Evolutionary conservation across 1,140 invertebrate genomes (phyloP).

Genomic region (Pogonognathellus flavescens): DNA sequence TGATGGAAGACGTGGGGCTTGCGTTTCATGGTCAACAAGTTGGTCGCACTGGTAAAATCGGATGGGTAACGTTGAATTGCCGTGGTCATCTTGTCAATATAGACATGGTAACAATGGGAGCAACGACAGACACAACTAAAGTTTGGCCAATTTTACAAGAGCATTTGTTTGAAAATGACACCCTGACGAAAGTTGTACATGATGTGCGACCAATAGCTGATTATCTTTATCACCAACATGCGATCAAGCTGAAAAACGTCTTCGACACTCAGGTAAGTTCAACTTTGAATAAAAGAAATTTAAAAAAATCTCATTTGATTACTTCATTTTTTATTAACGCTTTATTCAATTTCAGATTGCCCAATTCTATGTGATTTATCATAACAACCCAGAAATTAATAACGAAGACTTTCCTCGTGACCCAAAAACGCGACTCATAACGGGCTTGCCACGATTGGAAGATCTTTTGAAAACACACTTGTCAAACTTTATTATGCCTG

Average conservation of each 20-base stretch:
- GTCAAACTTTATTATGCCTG: not conserved
- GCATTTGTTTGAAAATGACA: not conserved
- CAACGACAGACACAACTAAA: not conserved
- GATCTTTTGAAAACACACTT: not conserved
- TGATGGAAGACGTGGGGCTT: not conserved
- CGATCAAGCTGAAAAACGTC: not conserved
- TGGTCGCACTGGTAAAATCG: not conserved
- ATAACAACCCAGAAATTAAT: not conserved
- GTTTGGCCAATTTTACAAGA: not conserved
- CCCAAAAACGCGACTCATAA: not conserved
- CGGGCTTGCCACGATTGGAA: not conserved
- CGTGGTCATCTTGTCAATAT: not conserved
- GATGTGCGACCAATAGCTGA: not conserved
- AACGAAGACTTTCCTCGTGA: not conserved
- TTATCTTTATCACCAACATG: conserved; percentile 7
- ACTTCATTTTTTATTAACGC: not conserved
- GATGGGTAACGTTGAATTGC: not conserved
- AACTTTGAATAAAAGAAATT: no score
- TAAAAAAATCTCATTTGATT: no score
- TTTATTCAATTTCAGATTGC: not conserved
- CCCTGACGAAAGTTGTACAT: not conserved
- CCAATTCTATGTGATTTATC: not conserved
- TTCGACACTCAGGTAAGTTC: not conserved
- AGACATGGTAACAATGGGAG: not conserved
- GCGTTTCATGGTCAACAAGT: conserved; percentile 8